Evolutionary conservation across 2,797 vertebrate genomes (phyloP).

Genomic region (Eospalax fontanierii): DNA sequence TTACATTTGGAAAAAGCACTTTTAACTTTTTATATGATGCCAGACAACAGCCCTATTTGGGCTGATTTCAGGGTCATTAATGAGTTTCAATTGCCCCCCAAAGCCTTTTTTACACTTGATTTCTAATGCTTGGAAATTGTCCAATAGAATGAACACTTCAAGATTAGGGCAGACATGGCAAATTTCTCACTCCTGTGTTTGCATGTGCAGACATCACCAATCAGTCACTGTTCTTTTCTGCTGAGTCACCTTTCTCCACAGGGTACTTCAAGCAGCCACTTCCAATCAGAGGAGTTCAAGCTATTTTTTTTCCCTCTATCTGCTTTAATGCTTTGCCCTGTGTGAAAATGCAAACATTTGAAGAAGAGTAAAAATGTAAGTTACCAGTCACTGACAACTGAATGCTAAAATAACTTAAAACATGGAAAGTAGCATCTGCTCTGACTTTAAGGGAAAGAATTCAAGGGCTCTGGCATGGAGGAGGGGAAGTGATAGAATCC

Average conservation of each 20-base stretch:
- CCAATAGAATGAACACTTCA: conserved; percentile 53
- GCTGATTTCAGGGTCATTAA: conserved; percentile 72
- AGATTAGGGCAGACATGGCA: conserved; percentile 49
- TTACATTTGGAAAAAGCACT: conserved; percentile 65
- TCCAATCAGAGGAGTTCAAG: conserved; percentile 36
- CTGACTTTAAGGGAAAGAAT: conserved; percentile 53
- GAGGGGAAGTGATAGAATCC: neutral
- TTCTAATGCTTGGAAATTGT: conserved; percentile 72
- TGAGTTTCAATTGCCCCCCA: conserved; percentile 67
- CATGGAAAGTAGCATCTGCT: conserved; percentile 1
- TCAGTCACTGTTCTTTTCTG: conserved; percentile 70
- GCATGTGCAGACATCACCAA: conserved; percentile 78
- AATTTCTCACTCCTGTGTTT: conserved; percentile 54
- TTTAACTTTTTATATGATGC: conserved; percentile 67
- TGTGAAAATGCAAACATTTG: conserved; percentile 74
- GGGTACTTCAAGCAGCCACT: neutral
- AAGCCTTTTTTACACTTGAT: conserved; percentile 72
- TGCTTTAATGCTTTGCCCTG: conserved; percentile 50
- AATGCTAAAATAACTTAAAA: conserved; percentile 25
- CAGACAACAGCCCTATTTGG: conserved; percentile 56
- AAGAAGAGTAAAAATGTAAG: conserved; percentile 61
- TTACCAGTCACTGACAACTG: conserved; percentile 66
- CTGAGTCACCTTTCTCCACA: conserved; percentile 44
- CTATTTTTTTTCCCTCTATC: conserved; percentile 4
- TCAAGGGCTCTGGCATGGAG: conserved; percentile 27